Base-by-base conservation (phyloP, 2,888 invertebrate species). In the Orchestes rusci region DNA sequence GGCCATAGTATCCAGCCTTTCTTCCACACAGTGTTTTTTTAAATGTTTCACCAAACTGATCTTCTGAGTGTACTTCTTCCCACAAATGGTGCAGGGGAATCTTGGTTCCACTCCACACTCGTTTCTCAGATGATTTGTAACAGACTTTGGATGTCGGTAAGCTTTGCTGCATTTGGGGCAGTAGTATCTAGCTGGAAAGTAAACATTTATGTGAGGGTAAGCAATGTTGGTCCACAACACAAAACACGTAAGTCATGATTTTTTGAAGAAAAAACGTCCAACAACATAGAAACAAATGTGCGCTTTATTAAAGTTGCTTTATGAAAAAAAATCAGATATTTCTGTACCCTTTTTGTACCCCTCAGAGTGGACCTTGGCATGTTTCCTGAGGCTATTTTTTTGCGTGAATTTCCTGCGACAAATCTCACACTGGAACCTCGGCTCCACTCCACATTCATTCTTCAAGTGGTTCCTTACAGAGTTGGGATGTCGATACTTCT, bases 401-500 rank as follows among this genome's bases (percentile, higher is more conserved):
- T 43, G 43, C 1, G 10, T 30, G 17, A 43, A 43, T 36, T 36
- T 43, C 23, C 16, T n/a, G 3, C 20, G 31, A 69, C 85, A 85
- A 3, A 40, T 16, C 4, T 49, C 19, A 34, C 59, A 59, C 31
- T 54, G 55, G 39, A 52, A 50, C 4, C 53, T 56, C 13, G 56
- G 52, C 19, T 51, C 48, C 4, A 51, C 49, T 3, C 55, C 56
- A 34, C 59, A 59, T 41, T 59, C 58, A 29, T 53, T 54, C 31
- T 51, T 55, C 20, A 53, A 39, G 34, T 59, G 58, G 16, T 54
- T 46, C 27, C 43, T 42, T 8, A 57, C 40, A 1, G 52, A 52
- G 2, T 33, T 41, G n/a, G 47, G 43, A 12, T 51, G 45, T 39
- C 30, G 49, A 43, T 55, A 55, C 4, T 27, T 27, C 36, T 40